Base-by-base conservation (phyloP, 2,797 vertebrate species). In the Atherinosoma microstoma region DNA sequence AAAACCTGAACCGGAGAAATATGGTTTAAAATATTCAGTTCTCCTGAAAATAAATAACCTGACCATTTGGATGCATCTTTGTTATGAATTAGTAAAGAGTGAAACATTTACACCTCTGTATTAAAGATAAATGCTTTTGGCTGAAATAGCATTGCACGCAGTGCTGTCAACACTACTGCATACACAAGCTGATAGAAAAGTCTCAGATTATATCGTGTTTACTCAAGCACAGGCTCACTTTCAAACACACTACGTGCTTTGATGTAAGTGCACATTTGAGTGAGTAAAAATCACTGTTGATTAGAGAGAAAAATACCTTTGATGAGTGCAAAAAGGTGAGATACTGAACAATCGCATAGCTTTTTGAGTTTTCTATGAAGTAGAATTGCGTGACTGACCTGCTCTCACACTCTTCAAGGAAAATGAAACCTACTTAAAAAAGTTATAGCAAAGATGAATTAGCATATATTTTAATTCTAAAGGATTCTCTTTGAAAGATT, bases 171-270 rank as follows among this genome's bases (percentile, higher is more conserved):
- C 47, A 11, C 7, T n/a, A 57, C 70, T 64, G 49, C 40, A 30
- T 70, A 72, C 32, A 60, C 49, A 74, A 68, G 57, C 59, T 58
- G 71, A 67, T 62, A 67, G 68, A 56, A 74, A 54, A 45, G 60
- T 60, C 45, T 75, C 64, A 79, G 66, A 83, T 77, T 73, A 58
- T 64, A 58, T 80, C 75, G 72, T 83, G 54, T 47, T 15, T 54
- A 59, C 75, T 63, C 27, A 58, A 70, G 75, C 60, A 58, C 54
- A 42, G 58, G 53, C 63, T 72, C 38, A 49, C 40, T 60, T 70
- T 66, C 53, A 66, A 65, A 67, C 61, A 56, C 27, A 64, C 56
- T 38, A 54, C 22, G 35, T 62, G 40, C 70, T 77, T 60, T 53
- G 53, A 67, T 60, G 45, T 73, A 38, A 80, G 62, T 32, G 65